Evolutionary conservation across 2,113 vertebrate species (phyloP).

Genomic region (Haemorhous mexicanus): DNA sequence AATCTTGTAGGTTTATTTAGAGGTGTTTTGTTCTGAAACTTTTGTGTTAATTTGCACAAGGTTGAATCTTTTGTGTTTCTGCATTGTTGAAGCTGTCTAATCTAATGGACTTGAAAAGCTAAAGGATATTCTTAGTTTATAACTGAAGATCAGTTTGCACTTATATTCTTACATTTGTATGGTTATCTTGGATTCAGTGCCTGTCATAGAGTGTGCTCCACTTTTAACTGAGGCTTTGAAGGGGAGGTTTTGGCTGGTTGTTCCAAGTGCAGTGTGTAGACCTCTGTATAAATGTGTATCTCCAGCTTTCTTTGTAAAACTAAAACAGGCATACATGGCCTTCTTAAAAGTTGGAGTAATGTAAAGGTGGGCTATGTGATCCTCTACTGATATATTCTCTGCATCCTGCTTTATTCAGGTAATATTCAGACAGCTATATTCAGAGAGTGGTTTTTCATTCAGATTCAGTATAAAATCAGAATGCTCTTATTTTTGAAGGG

Average conservation of each 20-base stretch:
- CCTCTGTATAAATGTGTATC: neutral
- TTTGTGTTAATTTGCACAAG: neutral
- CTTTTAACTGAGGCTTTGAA: neutral
- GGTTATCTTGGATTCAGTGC: neutral
- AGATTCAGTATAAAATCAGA: neutral
- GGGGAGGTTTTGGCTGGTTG: neutral
- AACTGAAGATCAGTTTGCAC: neutral
- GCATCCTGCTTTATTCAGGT: neutral
- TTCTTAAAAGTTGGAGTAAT: neutral
- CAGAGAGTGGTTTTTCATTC: neutral
- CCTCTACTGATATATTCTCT: neutral
- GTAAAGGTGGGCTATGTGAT: neutral
- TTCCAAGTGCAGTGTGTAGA: neutral
- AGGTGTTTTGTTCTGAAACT: neutral
- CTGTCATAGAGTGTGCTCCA: neutral
- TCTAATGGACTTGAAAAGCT: neutral
- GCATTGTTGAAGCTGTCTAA: neutral
- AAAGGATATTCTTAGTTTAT: neutral
- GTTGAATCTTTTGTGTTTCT: neutral
- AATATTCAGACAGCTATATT: neutral
- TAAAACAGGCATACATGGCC: neutral
- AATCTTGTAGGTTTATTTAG: neutral
- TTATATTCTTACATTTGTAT: neutral
- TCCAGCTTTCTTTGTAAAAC: neutral
- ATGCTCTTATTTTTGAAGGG: neutral